phyloP scores from a whole-genome alignment of 2,797 vertebrate genomes.

The Thaleichthys pacificus region DNA sequence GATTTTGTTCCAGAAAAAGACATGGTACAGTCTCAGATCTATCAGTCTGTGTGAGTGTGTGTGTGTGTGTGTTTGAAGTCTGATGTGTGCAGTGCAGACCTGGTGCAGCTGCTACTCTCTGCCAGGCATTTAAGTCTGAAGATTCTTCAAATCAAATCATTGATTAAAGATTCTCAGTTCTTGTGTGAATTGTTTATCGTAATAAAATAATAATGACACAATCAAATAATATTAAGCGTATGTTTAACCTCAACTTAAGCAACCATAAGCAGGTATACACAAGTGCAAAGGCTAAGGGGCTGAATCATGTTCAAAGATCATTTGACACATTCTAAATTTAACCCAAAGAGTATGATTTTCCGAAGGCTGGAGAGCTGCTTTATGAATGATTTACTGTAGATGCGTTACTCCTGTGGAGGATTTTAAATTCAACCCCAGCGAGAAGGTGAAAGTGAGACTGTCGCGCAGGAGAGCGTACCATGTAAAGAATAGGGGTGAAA shows the following conservation, averaged over 20 bases:
- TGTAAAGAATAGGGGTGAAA: conserved; percentile 20
- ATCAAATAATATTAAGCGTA: neutral
- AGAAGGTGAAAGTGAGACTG: conserved; percentile 35
- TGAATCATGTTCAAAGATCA: neutral
- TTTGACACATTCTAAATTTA: neutral
- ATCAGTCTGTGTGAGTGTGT: neutral
- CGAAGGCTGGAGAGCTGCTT: neutral
- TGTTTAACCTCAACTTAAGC: too few species aligned
- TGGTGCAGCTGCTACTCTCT: neutral
- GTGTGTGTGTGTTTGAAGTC: neutral
- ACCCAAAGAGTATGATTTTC: neutral
- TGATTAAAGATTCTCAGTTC: neutral
- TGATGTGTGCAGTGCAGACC: neutral
- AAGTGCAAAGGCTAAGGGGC: too few species aligned
- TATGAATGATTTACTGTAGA: conserved; percentile 38
- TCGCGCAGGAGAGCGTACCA: neutral
- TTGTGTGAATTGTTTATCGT: neutral
- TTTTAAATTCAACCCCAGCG: conserved; percentile 34
- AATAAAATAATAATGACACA: neutral
- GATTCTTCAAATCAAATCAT: neutral
- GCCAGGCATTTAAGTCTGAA: too few species aligned
- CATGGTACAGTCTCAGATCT: neutral
- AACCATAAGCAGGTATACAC: too few species aligned
- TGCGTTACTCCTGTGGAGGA: conserved; percentile 27
- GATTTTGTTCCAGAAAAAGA: too few species aligned